These are phyloP conservation scores for Euwallacea fornicatus DNA, from an alignment of 1,140 invertebrate species.

Conservation along the genomic window DNA sequence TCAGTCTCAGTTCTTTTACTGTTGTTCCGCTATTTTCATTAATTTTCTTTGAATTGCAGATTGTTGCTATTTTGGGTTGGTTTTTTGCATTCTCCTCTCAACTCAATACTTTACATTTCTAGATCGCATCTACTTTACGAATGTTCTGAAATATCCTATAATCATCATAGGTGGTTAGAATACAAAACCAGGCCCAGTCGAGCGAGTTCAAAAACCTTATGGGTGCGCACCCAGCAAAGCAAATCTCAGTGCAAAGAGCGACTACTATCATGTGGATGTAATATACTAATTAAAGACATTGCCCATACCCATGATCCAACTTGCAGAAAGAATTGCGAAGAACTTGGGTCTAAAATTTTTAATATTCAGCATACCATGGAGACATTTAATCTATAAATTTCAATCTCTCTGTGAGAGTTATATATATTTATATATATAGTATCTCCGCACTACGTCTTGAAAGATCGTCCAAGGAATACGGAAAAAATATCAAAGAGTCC, in stretches of 20 bases:
- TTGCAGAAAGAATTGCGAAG: slow-evolving; percentile 8
- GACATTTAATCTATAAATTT: too few species aligned
- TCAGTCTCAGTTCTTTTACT: too few species aligned
- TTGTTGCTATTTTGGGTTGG: too few species aligned
- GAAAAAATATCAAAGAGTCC: too few species aligned
- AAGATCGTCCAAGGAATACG: too few species aligned
- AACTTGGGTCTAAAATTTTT: slow-evolving; percentile 15
- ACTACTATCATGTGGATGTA: slow-evolving; percentile 19
- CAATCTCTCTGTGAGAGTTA: too few species aligned
- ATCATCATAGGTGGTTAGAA: slow-evolving; percentile 14
- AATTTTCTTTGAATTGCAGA: too few species aligned
- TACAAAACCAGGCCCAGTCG: slow-evolving; percentile 11
- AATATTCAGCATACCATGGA: neutral
- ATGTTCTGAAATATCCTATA: slow-evolving; percentile 25
- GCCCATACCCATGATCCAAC: slow-evolving; percentile 19
- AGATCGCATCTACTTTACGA: neutral
- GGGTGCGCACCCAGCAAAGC: slow-evolving; percentile 20
- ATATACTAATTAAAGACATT: slow-evolving; percentile 13
- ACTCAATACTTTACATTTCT: too few species aligned
- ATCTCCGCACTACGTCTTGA: too few species aligned
- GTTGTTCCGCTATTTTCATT: too few species aligned
- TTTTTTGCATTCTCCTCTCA: too few species aligned
- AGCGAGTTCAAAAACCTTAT: slow-evolving; percentile 18
- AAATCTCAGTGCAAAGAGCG: slow-evolving; percentile 15
- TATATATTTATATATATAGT: too few species aligned